Percentiles rank a stretch among this genome's conserved stretches.
phyloP scores from a whole-genome alignment of 2,888 invertebrate genomes.

The Euplagia quadripunctaria region DNA sequence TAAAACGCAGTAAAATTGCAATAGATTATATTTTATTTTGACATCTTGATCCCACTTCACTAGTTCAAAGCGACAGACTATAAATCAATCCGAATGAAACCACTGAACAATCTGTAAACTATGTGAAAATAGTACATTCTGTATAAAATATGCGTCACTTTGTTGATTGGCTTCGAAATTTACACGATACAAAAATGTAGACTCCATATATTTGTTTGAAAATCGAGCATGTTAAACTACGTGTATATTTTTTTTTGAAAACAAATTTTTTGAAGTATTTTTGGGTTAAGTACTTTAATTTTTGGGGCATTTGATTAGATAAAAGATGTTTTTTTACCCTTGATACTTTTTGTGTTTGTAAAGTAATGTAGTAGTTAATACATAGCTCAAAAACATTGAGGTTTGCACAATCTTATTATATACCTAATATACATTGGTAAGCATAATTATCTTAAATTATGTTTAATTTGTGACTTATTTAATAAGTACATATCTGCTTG shows the following conservation, averaged over 20 bases:
- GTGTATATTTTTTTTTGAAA: constrained; percentile 13
- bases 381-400: background rate
- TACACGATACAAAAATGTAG: constrained; percentile 18
- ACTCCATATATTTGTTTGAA: constrained; percentile 15
- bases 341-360: background rate
- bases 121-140: constrained; percentile 34
- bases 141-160: constrained; percentile 31
- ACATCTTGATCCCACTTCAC: constrained; percentile 39
- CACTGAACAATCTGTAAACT: constrained; percentile 37
- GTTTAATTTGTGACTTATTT: background rate
- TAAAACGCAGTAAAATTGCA: constrained; percentile 40
- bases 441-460: background rate
- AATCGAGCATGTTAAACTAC: constrained; percentile 5
- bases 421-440: too few relatives aligned
- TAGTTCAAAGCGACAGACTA: constrained; percentile 40
- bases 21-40: constrained; percentile 41
- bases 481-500: background rate
- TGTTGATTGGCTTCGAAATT: constrained; percentile 25
- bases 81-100: constrained; percentile 33
- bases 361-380: background rate
- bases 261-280: constrained; percentile 5
- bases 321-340: background rate
- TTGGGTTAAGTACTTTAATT: background rate
- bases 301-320: background rate
- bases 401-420: background rate